Evolutionary conservation across 2,797 vertebrate genomes (phyloP).

Genomic region (Darevskia nairensis): DNA sequence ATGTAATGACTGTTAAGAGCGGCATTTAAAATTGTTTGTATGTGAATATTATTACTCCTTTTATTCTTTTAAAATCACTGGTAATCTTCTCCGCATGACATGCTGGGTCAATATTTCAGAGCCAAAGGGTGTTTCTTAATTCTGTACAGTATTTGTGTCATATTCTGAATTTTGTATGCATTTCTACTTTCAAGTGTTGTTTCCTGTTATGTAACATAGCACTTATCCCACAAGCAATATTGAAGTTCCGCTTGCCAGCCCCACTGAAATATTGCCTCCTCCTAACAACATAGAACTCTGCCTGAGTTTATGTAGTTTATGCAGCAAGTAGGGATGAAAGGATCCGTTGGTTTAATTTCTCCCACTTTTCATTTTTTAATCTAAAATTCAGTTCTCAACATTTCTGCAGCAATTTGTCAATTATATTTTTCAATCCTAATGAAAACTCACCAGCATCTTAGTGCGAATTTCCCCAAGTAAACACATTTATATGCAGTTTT

Average conservation of each 20-base stretch:
- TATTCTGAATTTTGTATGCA: not conserved
- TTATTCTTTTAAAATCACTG: conserved; percentile 2
- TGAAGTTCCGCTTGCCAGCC: conserved; percentile 17
- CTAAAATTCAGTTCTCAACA: too few species aligned
- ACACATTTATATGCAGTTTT: too few species aligned
- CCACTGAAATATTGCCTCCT: not conserved
- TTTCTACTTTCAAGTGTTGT: conserved; percentile 9
- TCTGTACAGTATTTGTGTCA: not conserved
- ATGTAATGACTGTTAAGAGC: conserved; percentile 39
- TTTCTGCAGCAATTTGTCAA: too few species aligned
- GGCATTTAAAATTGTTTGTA: conserved; percentile 15
- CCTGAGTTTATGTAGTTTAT: too few species aligned
- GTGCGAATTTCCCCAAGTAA: too few species aligned
- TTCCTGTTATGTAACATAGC: conserved; percentile 2
- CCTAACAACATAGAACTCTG: too few species aligned
- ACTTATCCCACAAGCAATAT: not conserved
- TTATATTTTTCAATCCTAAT: too few species aligned
- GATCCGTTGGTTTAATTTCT: too few species aligned
- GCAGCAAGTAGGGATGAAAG: too few species aligned
- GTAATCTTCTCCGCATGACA: not conserved
- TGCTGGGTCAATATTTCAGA: not conserved
- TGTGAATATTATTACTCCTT: conserved; percentile 6
- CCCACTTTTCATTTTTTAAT: too few species aligned
- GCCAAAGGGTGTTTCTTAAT: not conserved
- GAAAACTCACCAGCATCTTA: too few species aligned